Conservation (phyloP, 2,113 vertebrate species). For the Piliocolobus tephrosceles region DNA sequence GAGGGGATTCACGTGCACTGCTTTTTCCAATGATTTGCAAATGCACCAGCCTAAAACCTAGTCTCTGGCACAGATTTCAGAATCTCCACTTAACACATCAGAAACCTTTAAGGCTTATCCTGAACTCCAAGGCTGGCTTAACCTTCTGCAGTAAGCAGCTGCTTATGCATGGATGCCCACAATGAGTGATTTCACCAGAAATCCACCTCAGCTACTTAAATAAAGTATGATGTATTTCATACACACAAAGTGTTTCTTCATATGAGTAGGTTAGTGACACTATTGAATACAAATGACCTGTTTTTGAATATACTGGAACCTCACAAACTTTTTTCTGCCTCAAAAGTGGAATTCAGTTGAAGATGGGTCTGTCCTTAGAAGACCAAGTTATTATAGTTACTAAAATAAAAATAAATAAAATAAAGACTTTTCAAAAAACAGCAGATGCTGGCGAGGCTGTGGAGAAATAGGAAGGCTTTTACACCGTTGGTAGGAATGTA, state of each 20-base stretch:
- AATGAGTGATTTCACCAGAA: neutral
- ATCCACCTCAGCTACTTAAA: neutral
- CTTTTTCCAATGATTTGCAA: neutral
- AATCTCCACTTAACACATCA: neutral
- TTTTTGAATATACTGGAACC: neutral
- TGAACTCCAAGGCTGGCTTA: neutral
- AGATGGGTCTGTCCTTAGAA: neutral
- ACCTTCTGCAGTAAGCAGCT: neutral
- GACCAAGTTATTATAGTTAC: neutral
- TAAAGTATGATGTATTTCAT: neutral
- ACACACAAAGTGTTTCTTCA: neutral
- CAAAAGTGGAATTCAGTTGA: neutral
- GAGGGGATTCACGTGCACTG: neutral
- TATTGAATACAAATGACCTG: neutral
- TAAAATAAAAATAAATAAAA: too few relatives aligned
- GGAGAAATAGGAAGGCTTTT: too few relatives aligned
- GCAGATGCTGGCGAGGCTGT: too few relatives aligned
- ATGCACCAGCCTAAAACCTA: neutral
- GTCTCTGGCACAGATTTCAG: neutral
- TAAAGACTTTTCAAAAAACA: too few relatives aligned
- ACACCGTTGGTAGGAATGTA: too few relatives aligned
- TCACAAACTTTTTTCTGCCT: neutral
- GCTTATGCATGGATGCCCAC: neutral
- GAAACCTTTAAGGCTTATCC: neutral
- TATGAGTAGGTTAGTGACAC: neutral